A percentile compares a stretch with the other conserved stretches of the same genome.
These are phyloP conservation scores for Pogonomyrmex californicus DNA, from an alignment of 1,140 invertebrate genomes.

Conservation along the genomic window DNA sequence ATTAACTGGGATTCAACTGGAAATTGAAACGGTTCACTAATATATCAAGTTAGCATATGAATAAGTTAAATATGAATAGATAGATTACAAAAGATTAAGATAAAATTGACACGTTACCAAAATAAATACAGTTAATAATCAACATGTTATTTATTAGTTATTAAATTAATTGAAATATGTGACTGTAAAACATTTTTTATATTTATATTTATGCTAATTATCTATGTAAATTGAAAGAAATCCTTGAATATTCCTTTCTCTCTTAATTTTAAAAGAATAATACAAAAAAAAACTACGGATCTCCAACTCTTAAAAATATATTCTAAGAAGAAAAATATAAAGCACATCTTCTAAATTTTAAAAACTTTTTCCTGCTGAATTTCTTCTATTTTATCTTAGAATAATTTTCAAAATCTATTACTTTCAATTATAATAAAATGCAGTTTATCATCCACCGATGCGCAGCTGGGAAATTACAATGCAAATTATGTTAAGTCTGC, in stretches of 20 bases:
- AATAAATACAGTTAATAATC: neutral
- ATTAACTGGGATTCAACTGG: neutral
- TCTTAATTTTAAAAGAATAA: too few relatives aligned
- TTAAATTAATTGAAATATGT: neutral
- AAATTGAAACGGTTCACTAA: neutral
- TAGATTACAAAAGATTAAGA: neutral
- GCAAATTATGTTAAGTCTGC: neutral
- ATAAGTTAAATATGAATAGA: neutral
- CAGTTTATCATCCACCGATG: neutral
- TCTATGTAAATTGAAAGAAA: too few relatives aligned
- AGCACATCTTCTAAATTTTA: too few relatives aligned
- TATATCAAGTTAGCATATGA: neutral
- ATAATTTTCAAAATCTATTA: neutral
- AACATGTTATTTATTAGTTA: neutral
- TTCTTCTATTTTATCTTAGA: too few relatives aligned
- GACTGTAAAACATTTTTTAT: too few relatives aligned
- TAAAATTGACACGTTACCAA: neutral
- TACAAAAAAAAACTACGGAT: too few relatives aligned
- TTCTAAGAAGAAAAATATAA: too few relatives aligned
- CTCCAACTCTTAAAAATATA: too few relatives aligned
- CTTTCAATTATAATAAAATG: neutral
- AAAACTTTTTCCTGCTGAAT: too few relatives aligned
- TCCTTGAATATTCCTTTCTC: too few relatives aligned
- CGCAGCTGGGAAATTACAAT: neutral
- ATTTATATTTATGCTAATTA: too few relatives aligned